A percentile compares a stretch with the other conserved stretches of the same genome.
Conservation (phyloP, 2,113 vertebrate species). For the Pelobates fuscus region DNA sequence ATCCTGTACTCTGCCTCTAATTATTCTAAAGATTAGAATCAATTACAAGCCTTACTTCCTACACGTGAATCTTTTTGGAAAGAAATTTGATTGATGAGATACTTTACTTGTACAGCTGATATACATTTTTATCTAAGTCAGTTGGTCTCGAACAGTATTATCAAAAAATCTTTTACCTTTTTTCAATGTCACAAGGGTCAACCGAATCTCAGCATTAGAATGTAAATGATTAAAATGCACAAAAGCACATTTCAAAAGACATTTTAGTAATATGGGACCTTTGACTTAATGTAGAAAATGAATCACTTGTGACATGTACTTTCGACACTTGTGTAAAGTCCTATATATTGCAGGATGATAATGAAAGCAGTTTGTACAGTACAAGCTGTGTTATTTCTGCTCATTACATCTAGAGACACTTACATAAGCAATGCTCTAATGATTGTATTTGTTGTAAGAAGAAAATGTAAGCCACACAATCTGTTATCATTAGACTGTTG, state of each 20-base stretch:
- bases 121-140: constrained; percentile 15
- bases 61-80: constrained; percentile 20
- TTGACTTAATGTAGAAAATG: constrained; percentile 15
- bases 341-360: not conserved
- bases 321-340: not conserved
- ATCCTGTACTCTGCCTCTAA: constrained; percentile 20
- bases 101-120: constrained; percentile 10
- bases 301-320: not conserved
- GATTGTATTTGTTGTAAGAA: constrained; percentile 12
- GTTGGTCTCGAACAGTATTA: not conserved
- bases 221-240: not conserved
- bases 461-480: constrained; percentile 26
- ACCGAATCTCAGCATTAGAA: constrained; percentile 7
- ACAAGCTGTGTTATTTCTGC: constrained; percentile 3
- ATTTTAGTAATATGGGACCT: not conserved
- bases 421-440: constrained; percentile 6
- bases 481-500: constrained; percentile 25
- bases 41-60: constrained; percentile 34
- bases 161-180: constrained; percentile 1
- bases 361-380: constrained; percentile 20
- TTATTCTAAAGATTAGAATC: constrained; percentile 29
- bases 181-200: constrained; percentile 13
- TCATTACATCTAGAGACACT: constrained; percentile 4
- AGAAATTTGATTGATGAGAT: constrained; percentile 28
- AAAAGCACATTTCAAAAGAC: constrained; percentile 3